phyloP scores from a whole-genome alignment of 2,888 invertebrate genomes.

The Heliconius aoede region DNA sequence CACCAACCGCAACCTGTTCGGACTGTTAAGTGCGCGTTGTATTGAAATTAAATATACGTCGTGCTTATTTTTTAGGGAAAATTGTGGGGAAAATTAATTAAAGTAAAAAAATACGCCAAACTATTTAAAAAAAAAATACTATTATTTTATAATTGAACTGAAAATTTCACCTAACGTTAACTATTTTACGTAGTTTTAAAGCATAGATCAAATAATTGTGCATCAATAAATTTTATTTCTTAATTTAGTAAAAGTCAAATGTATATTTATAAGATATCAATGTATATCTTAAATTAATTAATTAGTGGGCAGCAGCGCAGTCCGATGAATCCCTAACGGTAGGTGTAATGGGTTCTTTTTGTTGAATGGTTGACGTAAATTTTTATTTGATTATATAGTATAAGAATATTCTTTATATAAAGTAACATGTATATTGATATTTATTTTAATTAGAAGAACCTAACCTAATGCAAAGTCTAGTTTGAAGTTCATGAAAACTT shows the following conservation, averaged over 20 bases:
- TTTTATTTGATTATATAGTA: too few relatives aligned
- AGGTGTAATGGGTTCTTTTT: neutral
- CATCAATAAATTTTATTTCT: too few relatives aligned
- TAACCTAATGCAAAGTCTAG: neutral
- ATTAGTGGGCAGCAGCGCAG: too few relatives aligned
- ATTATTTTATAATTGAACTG: too few relatives aligned
- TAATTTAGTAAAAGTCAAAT: too few relatives aligned
- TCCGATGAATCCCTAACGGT: neutral
- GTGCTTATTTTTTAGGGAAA: slow-evolving; percentile 1
- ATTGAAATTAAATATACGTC: slow-evolving; percentile 19
- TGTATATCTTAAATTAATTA: neutral
- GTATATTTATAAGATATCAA: neutral
- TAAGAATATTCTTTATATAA: too few relatives aligned
- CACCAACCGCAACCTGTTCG: slow-evolving; percentile 23
- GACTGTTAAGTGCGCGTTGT: slow-evolving; percentile 24
- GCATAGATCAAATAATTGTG: too few relatives aligned
- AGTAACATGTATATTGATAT: too few relatives aligned
- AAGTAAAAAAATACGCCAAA: neutral
- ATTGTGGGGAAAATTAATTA: neutral
- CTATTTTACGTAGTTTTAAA: too few relatives aligned
- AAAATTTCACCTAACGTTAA: too few relatives aligned
- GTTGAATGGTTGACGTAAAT: neutral
- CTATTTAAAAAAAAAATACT: neutral
- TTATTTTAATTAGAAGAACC: too few relatives aligned
- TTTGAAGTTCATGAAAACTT: neutral